Evolutionary conservation across 2,797 vertebrate species (phyloP), one percentile per base, ranked within the genome.

Genomic region (Poecilia picta): DNA sequence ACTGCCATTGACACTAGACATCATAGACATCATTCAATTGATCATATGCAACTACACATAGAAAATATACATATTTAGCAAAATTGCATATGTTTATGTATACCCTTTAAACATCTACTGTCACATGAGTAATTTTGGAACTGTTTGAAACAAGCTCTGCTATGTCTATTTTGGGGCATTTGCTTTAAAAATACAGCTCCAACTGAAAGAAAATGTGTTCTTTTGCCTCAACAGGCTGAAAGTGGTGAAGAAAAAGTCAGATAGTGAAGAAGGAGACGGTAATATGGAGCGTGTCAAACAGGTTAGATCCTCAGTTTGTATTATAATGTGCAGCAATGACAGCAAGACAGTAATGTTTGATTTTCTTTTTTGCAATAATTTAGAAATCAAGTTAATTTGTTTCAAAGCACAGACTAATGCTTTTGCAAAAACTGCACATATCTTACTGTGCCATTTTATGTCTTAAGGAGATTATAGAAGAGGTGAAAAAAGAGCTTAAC

Each of bases 401-500:
- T 55, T 39, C 23, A 3, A 55, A 55, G 39, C 20, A 41, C 8
- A 13, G 5, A 15, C n/a, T 31, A 49, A 47, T 16, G 13, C 46
- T 46, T 20, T 36, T 49, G 7, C 28, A 33, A 75, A 47, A 33
- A 25, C 12, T 46, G 1, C 5, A 70, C 16, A 18, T 1, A 18
- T 31, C 12, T 78, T 1, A 71, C 2, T 0, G 2, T 59, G 0
- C 36, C 76, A 10, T 5, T 91, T 43, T 91, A 13, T 88, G 70
- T 83, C 80, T 82, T 28, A 83, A 97, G 97, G 97, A 98, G 75
- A 96, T 98, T 75, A 83, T 98, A 79, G 95, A 96, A 72, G 97
- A 97, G 88, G 90, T 98, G 85, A 95, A 95, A 85, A 96, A 95
- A 82, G 97, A 98, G 82, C 88, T 98, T 49, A 96, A 96, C 84